Conservation (phyloP, 1,140 invertebrate species). For the Ladona fulva region DNA sequence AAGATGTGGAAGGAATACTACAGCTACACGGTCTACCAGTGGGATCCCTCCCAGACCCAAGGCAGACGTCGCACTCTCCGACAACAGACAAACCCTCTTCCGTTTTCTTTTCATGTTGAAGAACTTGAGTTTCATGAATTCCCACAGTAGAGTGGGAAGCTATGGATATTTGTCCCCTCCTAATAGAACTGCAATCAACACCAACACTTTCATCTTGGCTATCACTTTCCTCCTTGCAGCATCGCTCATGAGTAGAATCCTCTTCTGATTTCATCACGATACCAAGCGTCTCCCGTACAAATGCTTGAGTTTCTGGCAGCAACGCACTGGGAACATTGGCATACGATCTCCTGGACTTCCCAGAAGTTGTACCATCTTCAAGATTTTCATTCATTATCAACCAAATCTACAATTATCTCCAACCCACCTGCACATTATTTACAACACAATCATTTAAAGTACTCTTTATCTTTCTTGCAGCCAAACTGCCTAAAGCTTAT, state of each 20-base stretch:
- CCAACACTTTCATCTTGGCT: not conserved
- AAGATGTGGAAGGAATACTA: not conserved
- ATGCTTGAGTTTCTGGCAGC: not conserved
- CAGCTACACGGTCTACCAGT: not conserved
- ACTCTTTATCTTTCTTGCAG: not conserved
- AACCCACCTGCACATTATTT: not conserved
- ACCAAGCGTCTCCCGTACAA: not conserved
- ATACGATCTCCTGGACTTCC: not conserved
- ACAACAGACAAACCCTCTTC: not conserved
- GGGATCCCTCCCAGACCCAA: not conserved
- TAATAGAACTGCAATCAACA: not conserved
- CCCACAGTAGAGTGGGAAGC: not conserved
- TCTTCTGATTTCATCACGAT: not conserved
- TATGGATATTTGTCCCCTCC: not conserved
- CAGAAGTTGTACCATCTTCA: conserved; percentile 4
- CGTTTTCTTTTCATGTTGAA: not conserved
- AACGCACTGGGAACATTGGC: not conserved
- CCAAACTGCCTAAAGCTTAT: not conserved
- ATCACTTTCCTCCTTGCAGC: not conserved
- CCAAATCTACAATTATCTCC: not conserved
- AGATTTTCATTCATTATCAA: not conserved
- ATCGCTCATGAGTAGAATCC: not conserved
- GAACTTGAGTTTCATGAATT: not conserved
- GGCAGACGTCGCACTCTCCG: not conserved
- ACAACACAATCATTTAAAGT: not conserved